Evolutionary conservation across 1,140 invertebrate species (phyloP).

Genomic region (Gryon sp.): DNA sequence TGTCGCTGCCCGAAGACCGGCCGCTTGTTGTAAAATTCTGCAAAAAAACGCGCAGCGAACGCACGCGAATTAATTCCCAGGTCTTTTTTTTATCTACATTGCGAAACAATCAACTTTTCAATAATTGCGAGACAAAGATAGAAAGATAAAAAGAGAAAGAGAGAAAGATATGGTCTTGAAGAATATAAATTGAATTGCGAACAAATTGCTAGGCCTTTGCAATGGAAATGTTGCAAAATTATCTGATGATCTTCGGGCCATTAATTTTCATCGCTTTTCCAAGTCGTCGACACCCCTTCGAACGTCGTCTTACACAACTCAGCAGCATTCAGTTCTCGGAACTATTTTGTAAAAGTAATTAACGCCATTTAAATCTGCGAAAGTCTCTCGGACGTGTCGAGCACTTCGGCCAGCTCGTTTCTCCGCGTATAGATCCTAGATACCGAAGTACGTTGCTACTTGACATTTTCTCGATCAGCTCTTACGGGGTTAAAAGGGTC

Average conservation of each 20-base stretch:
- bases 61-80: conserved; percentile 4
- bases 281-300: conserved; percentile 20
- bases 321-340: conserved; percentile 24
- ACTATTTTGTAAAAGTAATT: conserved; percentile 58
- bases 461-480: conserved; percentile 33
- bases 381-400: conserved; percentile 28
- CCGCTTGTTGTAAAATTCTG: conserved; percentile 71
- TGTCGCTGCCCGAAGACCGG: conserved; percentile 71
- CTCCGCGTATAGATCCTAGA: conserved; percentile 29
- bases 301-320: conserved; percentile 21
- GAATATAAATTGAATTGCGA: background rate
- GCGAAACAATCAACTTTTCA: background rate
- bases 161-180: too few relatives aligned
- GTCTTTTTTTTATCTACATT: background rate
- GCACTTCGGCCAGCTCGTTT: conserved; percentile 28
- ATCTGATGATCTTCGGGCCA: background rate
- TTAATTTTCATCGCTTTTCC: conserved; percentile 34
- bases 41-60: conserved; percentile 10
- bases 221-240: conserved; percentile 1
- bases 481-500: conserved; percentile 28
- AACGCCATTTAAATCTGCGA: conserved; percentile 29
- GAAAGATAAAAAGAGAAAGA: too few relatives aligned
- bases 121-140: conserved; percentile 1
- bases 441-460: conserved; percentile 2
- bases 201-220: background rate